These are phyloP conservation scores for Dolichallabes microphthalmus DNA, from an alignment of 2,113 vertebrate species.

Conservation along the genomic window DNA sequence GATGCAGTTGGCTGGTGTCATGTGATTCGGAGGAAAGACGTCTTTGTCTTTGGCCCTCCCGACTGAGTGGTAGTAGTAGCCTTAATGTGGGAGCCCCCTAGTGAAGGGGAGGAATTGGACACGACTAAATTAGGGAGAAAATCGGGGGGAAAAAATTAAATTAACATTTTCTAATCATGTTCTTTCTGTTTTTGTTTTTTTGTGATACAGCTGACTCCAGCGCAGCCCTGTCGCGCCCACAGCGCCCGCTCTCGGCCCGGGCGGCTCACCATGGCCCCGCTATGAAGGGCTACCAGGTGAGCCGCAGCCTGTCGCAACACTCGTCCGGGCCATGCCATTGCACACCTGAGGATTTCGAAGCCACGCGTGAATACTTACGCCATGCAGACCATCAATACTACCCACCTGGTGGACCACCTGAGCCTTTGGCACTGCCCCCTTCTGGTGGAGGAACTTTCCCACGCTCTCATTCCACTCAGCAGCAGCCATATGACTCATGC, in stretches of 20 bases:
- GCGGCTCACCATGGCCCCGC: constrained; percentile 80
- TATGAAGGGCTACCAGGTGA: constrained; percentile 97
- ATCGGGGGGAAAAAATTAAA: too few relatives aligned
- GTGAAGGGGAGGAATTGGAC: too few relatives aligned
- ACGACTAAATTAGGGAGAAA: too few relatives aligned
- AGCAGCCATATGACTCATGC: constrained; percentile 87
- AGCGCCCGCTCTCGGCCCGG: constrained; percentile 79
- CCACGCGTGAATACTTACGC: constrained; percentile 74
- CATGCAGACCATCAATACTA: constrained; percentile 79
- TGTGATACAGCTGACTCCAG: constrained; percentile 67
- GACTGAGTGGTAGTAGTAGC: too few relatives aligned
- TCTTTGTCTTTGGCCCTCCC: too few relatives aligned
- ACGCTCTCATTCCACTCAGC: constrained; percentile 89
- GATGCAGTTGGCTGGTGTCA: too few relatives aligned
- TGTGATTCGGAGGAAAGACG: too few relatives aligned
- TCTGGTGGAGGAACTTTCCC: constrained; percentile 85
- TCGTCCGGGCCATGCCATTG: constrained; percentile 84
- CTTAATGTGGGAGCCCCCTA: too few relatives aligned
- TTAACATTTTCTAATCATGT: not conserved
- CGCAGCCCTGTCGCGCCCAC: constrained; percentile 78
- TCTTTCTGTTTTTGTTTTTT: not conserved
- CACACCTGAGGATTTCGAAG: constrained; percentile 81
- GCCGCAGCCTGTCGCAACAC: constrained; percentile 88
- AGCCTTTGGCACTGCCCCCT: constrained; percentile 78
- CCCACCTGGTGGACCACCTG: constrained; percentile 78